Evolutionary conservation across 2,888 invertebrate species (phyloP).

Genomic region (Pecten maximus): DNA sequence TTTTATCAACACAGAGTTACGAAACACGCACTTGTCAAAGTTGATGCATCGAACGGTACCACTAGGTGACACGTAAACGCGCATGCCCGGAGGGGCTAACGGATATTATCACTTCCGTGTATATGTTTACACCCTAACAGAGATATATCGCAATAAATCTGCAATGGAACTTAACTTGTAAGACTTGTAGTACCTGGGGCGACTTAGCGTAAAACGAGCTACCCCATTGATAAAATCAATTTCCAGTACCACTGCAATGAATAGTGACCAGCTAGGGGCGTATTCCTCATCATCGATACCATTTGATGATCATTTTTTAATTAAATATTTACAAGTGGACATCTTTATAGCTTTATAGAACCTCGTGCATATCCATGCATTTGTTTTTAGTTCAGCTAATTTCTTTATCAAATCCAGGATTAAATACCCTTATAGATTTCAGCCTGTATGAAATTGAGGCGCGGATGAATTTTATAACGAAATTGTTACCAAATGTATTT

Average conservation of each 20-base stretch:
- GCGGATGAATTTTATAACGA: too few relatives aligned
- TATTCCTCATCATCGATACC: too few relatives aligned
- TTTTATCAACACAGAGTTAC: neutral
- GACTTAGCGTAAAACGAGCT: neutral
- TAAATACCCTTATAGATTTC: too few relatives aligned
- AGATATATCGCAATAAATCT: neutral
- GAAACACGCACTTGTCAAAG: neutral
- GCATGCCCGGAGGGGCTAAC: neutral
- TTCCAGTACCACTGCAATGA: neutral
- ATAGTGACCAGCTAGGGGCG: neutral
- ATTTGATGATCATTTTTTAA: too few relatives aligned
- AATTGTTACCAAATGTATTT: too few relatives aligned
- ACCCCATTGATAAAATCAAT: slow-evolving; percentile 8
- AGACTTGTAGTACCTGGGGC: neutral
- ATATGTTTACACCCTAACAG: neutral
- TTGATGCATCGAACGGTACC: neutral
- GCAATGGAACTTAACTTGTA: neutral
- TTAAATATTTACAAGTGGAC: too few relatives aligned
- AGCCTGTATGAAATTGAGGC: too few relatives aligned
- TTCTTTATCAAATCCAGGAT: too few relatives aligned
- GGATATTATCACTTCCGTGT: neutral
- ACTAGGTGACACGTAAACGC: neutral
- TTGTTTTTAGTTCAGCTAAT: too few relatives aligned
- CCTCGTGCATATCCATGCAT: too few relatives aligned
- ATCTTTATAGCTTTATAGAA: too few relatives aligned